Conservation (phyloP, 1,140 invertebrate species). For the Sinella curviseta region DNA sequence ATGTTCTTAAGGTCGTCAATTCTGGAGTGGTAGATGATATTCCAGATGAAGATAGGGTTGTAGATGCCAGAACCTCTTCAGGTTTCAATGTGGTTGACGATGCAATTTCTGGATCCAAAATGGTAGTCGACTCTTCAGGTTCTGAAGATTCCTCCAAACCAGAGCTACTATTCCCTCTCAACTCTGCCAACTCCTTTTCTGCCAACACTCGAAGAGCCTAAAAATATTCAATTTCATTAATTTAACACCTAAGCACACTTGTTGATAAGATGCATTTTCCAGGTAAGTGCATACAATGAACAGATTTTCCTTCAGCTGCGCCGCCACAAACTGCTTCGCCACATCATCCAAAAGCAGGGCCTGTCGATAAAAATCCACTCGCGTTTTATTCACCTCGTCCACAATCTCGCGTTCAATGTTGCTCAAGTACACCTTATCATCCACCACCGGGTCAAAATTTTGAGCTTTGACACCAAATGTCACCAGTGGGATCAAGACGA, state of each 20-base stretch:
- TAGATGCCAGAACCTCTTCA: no score
- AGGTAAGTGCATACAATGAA: neutral
- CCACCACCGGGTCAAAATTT: slow-evolving; percentile 1
- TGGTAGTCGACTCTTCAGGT: neutral
- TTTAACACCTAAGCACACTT: neutral
- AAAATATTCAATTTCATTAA: neutral
- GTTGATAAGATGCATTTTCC: neutral
- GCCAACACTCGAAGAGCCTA: slow-evolving; percentile 9
- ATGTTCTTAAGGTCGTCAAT: neutral
- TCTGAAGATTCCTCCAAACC: no score
- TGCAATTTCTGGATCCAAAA: neutral
- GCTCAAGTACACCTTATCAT: neutral
- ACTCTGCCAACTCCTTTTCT: slow-evolving; percentile 6
- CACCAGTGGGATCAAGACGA: neutral
- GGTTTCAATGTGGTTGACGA: no score
- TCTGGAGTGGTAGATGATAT: neutral
- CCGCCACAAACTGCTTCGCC: slow-evolving; percentile 8
- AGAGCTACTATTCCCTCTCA: no score
- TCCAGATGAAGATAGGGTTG: no score
- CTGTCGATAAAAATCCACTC: neutral
- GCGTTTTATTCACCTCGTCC: neutral
- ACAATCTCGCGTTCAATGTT: neutral
- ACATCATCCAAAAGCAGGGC: neutral
- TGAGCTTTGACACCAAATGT: neutral
- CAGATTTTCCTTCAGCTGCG: slow-evolving; percentile 19